Base-by-base conservation (phyloP, 2,888 invertebrate genomes). In the Thera britannica region DNA sequence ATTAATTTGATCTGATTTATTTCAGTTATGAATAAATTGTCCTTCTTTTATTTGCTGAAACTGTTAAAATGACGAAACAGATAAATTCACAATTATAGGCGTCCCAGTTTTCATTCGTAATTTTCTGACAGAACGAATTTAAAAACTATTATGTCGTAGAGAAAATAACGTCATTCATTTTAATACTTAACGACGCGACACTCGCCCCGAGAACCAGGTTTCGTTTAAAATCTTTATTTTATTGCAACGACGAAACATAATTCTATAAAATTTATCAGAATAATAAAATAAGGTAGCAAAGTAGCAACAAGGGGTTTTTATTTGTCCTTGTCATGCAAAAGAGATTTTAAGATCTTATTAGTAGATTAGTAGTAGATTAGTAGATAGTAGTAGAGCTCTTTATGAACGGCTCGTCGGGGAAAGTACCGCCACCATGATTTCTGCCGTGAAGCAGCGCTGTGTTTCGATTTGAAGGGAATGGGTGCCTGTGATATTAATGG, bases 131-230 rank as follows among this genome's bases (percentile, higher is more conserved):
- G 49, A 64, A 52, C 70, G 61, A 65, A 70, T 72, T 72, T 71
- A 75, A 75, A 75, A 64, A 66, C 70, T 73, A 75, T 73, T 74
- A 75, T 38, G 63, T 62, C 68, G 67, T 63, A 58, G 64, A 57
- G 62, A 69, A 71, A 73, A 74, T 72, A 69, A 75, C 65, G 66
- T 70, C 72, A 70, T 70, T 69, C 73, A 64, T 74, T 75, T 69
- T 68, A 62, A 65, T 70, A 51, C 68, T 63, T 65, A 62, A 65
- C 67, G 71, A n/a, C n/a, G n/a, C n/a, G n/a, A 61, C 49, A 57
- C 58, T 38, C 58, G 61, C 56, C 55, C 58, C 2, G 68, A 48
- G 63, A 57, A 58, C 57, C 52, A 58, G 60, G 52, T 46, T 59
- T 58, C 67, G 62, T 51, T 68, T 71, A 60, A 70, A 58, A 46